A percentile compares a stretch with the other conserved stretches of the same genome.
phyloP scores from a whole-genome alignment of 2,797 vertebrate species.

The Trachops cirrhosus region DNA sequence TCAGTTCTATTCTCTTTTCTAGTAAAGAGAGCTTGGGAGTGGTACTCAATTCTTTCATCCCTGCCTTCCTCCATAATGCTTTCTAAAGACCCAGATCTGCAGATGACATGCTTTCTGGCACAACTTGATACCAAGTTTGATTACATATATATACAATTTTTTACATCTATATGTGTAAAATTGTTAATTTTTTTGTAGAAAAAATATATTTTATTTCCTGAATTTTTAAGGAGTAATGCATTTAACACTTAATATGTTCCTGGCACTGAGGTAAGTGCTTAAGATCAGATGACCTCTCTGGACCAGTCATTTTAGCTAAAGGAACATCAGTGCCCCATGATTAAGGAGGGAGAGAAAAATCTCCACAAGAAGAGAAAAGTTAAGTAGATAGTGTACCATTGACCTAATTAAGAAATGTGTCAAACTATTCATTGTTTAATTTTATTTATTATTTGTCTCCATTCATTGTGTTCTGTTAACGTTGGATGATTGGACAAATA shows the following conservation, averaged over 20 bases:
- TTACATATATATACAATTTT: background rate
- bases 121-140: background rate
- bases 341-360: background rate
- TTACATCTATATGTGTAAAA: too few relatives aligned
- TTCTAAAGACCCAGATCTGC: background rate
- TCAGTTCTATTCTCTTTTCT: background rate
- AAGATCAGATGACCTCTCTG: background rate
- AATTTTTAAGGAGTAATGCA: background rate
- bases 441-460: background rate
- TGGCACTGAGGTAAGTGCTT: background rate
- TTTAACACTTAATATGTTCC: background rate
- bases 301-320: background rate
- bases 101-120: background rate
- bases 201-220: background rate
- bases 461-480: background rate
- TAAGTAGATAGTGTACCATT: background rate
- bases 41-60: background rate
- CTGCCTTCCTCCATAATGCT: background rate
- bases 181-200: too few relatives aligned
- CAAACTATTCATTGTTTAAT: background rate
- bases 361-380: background rate
- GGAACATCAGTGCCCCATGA: accelerated
- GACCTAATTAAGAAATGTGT: background rate
- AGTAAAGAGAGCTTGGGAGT: background rate
- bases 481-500: background rate